Base-by-base conservation (phyloP, 2,888 invertebrate species). In the Apodemia mormo region DNA sequence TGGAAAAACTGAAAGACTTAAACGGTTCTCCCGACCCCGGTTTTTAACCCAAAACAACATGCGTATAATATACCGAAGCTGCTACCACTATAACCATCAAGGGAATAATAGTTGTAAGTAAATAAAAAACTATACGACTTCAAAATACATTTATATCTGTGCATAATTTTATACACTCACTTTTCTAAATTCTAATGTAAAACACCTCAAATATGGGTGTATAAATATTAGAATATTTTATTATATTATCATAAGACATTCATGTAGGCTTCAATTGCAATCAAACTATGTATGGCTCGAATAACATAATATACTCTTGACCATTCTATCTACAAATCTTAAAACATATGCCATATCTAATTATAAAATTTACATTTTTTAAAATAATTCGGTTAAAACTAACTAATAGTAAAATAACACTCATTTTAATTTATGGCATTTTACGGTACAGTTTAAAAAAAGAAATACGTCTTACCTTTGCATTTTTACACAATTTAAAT, bases 71-170 rank as follows among this genome's bases (percentile, higher is more conserved):
- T 40, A 9, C 40, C 40, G 9, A 40, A 9, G 40, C 9, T 8
- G 33, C 3, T 40, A 40, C 9, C 9, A 9, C 9, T 40, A 40
- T 8, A 40, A 9, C 9, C 40, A 9, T 9, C 0, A 40, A 66
- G 58, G 22, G 54, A 58, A 66, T 67, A 61, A 67, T 61, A 45
- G 58, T 61, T 72, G 58, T n/a, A 67, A 73, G 58, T n/a, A 67
- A 73, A 71, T 75, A 71, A 73, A 79, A 76, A 72, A 72, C 52
- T 65, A 58, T 68, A 76, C 77, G 80, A 83, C 84, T 87, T 87
- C 82, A 86, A 68, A 89, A 89, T 90, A 91, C 89, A 90, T 92
- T 88, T 91, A 92, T 89, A 88, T 77, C 86, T 89, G 92, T 92
- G 92, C 91, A 90, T 90, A 85, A 88, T 83, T 87, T 86, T 85